Evolutionary conservation across 2,888 invertebrate species (phyloP), one percentile per base, ranked within the genome.

Genomic region (Melinaea marsaeus): DNA sequence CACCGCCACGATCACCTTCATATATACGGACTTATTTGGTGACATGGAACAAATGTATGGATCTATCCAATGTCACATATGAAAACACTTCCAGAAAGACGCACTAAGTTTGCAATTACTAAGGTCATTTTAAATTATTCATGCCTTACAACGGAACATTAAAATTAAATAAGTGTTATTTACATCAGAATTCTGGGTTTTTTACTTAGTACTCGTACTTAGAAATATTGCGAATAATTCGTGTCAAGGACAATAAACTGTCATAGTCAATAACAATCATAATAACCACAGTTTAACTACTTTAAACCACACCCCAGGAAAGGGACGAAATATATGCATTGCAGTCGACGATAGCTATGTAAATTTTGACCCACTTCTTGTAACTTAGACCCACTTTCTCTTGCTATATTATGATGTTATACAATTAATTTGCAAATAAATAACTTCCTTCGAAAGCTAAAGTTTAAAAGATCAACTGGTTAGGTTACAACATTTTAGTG

Each of bases 21-120:
- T 74, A 73, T 75, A 78, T 82, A 85, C 84, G 86, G 86, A 89
- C 90, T 81, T 90, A 90, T 90, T 90, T 89, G 90, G 90, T 75
- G 85, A 86, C 84, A 83, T 80, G 85, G 79, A 73, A 79, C 78
- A 79, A 81, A 83, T 83, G 81, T 83, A 83, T 76, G 75, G 72
- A 74, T 80, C 68, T 75, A 73, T 72, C 77, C 87, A 86, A 85
- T 86, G 85, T 72, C 85, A 77, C 67, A 57, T 65, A 59, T 57
- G 60, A 60, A 64, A 51, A 32, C 34, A 54, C 57, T 56, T 48
- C 57, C 45, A 64, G 54, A 37, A 51, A 34, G 48, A 48, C 51
- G 42, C 56, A 57, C 56, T 56, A 57, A 57, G 59, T 9, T 56
- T 42, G 37, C 13, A 42, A 56, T 33, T 33, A 33, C 48, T 55